Base-by-base conservation (phyloP, 2,113 vertebrate species). In the Nothocercus julius region DNA sequence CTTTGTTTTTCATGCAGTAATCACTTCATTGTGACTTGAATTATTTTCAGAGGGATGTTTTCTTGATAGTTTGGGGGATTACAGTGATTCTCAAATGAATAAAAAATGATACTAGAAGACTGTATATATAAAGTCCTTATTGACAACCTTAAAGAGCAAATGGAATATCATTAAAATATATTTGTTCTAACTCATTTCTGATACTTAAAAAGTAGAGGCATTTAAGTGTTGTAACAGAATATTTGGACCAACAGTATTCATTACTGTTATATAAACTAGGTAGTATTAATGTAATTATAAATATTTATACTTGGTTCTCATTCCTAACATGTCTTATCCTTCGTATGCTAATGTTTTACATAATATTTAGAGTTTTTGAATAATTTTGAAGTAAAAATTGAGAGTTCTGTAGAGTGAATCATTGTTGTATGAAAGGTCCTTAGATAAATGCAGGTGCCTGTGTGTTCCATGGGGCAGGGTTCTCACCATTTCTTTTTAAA, bases 401-500 rank as follows among this genome's bases (percentile, higher is more conserved):
- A 36, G 17, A 47, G n/a, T 34, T 70, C 21, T 25, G 16, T 49
- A 70, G 32, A 70, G 32, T 34, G 34, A 36, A 51, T 25, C 22
- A 11, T 51, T 34, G n/a, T 27, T 34, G 18, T 44, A 0, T 82
- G 10, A 76, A 61, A 42, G 11, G 47, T 72, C 67, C 17, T 45
- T 73, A 17, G 62, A 32, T 2, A 4, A 44, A 69, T 53, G 40
- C 13, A 59, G 13, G 49, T 56, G 22, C 15, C 2, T 1, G 9
- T 56, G 7, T 49, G 3, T 82, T 76, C 13, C 0, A 0, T 32
- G 47, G 13, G 8, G 2, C 34, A 79, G 32, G 27, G 3, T 54
- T 82, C 91, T 85, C 1, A 9, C 5, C 22, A 38, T 59, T 75
- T 74, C 7, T 1, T 59, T 19, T 59, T 59, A 54, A 27, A 40